Evolutionary conservation across 1,140 invertebrate genomes (phyloP).

Genomic region (Helicorthomorpha holstii): DNA sequence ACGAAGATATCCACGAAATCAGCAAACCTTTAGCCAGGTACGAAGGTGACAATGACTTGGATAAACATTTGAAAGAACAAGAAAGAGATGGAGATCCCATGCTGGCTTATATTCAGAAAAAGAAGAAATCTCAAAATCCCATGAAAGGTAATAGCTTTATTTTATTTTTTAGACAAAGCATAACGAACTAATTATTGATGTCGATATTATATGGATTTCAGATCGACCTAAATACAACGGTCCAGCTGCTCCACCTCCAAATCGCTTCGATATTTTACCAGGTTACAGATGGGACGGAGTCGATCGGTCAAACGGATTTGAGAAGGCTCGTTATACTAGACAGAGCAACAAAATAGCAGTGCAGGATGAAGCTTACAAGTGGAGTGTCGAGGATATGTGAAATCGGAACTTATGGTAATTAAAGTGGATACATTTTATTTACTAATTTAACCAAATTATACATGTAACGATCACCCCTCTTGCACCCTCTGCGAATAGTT

Average conservation of each 20-base stretch:
- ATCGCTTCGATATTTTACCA: slow-evolving; percentile 77
- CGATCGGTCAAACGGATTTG: slow-evolving; percentile 91
- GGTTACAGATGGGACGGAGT: slow-evolving; percentile 97
- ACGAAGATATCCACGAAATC: slow-evolving; percentile 62
- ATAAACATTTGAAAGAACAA: slow-evolving; percentile 48
- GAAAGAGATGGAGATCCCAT: slow-evolving; percentile 83
- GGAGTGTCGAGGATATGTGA: slow-evolving; percentile 91
- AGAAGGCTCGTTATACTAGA: slow-evolving; percentile 69
- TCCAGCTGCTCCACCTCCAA: slow-evolving; percentile 50
- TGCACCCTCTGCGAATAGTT: too few species aligned
- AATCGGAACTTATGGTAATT: too few species aligned
- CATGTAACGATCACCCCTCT: too few species aligned
- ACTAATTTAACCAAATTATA: too few species aligned
- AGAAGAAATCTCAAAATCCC: slow-evolving; percentile 39
- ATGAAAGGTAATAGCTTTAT: slow-evolving; percentile 10
- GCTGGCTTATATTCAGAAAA: slow-evolving; percentile 66
- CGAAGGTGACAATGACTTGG: slow-evolving; percentile 73
- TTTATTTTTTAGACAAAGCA: not conserved
- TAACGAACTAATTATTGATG: not conserved
- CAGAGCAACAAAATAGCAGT: slow-evolving; percentile 55
- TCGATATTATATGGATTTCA: slow-evolving; percentile 15
- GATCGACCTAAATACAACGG: slow-evolving; percentile 56
- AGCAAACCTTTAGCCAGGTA: slow-evolving; percentile 79
- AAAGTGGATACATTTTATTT: too few species aligned
- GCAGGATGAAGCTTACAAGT: slow-evolving; percentile 78